phyloP scores from a whole-genome alignment of 2,888 invertebrate species.

The Caenorhabditis wallacei region DNA sequence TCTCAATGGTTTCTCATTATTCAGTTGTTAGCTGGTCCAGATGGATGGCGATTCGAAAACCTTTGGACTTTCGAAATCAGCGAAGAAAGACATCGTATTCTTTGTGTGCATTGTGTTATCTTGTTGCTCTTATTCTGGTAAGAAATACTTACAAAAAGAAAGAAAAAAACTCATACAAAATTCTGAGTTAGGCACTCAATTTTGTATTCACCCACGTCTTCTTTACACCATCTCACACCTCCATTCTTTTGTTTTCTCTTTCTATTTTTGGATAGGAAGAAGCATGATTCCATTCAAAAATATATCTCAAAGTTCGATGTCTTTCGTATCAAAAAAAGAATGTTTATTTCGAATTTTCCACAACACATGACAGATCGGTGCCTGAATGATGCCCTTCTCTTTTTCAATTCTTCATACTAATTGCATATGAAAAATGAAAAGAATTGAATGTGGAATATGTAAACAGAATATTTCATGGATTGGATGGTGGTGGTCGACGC shows the following conservation, averaged over 20 bases:
- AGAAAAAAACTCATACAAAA: conserved; percentile 24
- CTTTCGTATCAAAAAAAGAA: conserved; percentile 24
- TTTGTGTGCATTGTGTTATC: conserved; percentile 76
- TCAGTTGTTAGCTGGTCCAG: conserved; percentile 79
- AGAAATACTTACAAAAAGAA: conserved; percentile 50
- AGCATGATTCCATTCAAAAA: conserved; percentile 19
- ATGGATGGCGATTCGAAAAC: conserved; percentile 79
- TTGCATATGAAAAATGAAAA: conserved; percentile 63
- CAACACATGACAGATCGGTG: conserved; percentile 38
- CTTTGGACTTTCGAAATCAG: conserved; percentile 76
- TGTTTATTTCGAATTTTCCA: conserved; percentile 30
- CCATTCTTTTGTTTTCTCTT: conserved; percentile 22
- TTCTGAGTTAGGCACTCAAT: conserved; percentile 46
- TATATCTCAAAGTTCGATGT: conserved; percentile 12
- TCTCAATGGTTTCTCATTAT: conserved; percentile 81
- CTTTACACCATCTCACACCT: conserved; percentile 28
- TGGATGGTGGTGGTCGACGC: conserved; percentile 19
- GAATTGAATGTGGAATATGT: conserved; percentile 37
- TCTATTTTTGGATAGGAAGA: conserved; percentile 36
- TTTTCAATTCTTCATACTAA: conserved; percentile 28
- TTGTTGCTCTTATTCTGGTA: conserved; percentile 78
- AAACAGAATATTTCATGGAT: conserved; percentile 63
- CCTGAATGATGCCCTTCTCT: neutral
- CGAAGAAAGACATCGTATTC: conserved; percentile 71
- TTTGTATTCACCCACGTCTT: conserved; percentile 47